These are phyloP conservation scores for Steatocranus sp. DNA, from an alignment of 2,797 vertebrate genomes.

Conservation along the genomic window DNA sequence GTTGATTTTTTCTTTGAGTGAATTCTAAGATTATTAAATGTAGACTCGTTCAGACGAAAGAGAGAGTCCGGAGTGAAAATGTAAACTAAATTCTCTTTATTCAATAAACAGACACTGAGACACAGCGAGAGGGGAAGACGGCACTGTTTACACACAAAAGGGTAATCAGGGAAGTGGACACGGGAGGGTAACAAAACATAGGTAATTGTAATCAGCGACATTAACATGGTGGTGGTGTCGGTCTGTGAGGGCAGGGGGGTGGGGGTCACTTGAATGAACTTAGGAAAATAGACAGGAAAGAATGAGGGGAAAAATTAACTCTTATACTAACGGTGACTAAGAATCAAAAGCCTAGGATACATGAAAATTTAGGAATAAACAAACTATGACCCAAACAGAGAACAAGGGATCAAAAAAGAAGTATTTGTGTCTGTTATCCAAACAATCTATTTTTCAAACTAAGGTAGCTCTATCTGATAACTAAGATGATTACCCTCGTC, in stretches of 20 bases:
- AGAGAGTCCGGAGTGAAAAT: neutral
- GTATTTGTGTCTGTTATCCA: neutral
- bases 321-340: neutral
- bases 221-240: neutral
- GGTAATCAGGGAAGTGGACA: neutral
- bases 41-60: neutral
- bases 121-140: neutral
- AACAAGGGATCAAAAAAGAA: neutral
- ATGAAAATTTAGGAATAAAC: neutral
- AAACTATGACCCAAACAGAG: neutral
- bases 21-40: neutral
- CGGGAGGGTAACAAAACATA: neutral
- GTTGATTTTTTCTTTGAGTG: neutral
- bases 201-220: neutral
- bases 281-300: neutral
- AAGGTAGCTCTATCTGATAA: neutral
- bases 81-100: neutral
- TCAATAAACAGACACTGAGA: neutral
- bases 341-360: accelerated
- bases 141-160: neutral
- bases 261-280: neutral
- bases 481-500: neutral
- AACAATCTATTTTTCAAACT: neutral
- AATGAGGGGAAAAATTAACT: neutral
- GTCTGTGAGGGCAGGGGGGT: accelerated